Evolutionary conservation across 2,888 invertebrate species (phyloP).

Genomic region (Fragum fragum): DNA sequence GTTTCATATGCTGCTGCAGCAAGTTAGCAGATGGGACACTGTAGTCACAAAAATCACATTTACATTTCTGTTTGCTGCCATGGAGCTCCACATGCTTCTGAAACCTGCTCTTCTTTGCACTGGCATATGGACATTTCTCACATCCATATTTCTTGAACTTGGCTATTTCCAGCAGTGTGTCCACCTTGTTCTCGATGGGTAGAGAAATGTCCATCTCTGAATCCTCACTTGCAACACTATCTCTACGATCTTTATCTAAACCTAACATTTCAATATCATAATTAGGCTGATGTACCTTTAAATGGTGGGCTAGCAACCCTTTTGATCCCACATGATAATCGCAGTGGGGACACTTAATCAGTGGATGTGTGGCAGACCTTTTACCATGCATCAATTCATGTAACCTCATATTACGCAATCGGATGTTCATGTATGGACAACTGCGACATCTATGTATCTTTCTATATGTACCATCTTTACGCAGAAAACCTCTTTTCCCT

Average conservation of each 20-base stretch:
- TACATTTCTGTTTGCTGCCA: conserved; percentile 94
- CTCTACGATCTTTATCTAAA: conserved; percentile 65
- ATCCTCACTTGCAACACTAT: conserved; percentile 68
- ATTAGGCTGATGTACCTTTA: conserved; percentile 90
- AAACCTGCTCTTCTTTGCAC: conserved; percentile 94
- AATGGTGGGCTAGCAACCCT: conserved; percentile 89
- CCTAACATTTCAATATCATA: conserved; percentile 80
- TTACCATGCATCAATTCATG: conserved; percentile 93
- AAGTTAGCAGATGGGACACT: conserved; percentile 95
- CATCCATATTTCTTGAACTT: conserved; percentile 90
- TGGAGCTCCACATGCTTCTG: conserved; percentile 94
- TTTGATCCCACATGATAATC: conserved; percentile 93
- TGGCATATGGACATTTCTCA: conserved; percentile 93
- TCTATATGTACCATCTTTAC: conserved; percentile 86
- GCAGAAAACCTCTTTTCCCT: conserved; percentile 79
- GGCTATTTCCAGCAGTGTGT: conserved; percentile 90
- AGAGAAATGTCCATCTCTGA: conserved; percentile 63
- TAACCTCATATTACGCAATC: conserved; percentile 93
- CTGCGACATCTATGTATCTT: conserved; percentile 95
- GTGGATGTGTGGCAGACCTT: conserved; percentile 81
- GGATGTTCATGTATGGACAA: conserved; percentile 94
- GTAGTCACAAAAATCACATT: conserved; percentile 95
- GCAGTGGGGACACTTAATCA: conserved; percentile 91
- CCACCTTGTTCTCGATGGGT: conserved; percentile 87
- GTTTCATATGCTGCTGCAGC: conserved; percentile 93